Evolutionary conservation across 1,140 invertebrate species (phyloP).

Genomic region (Drosophila nigromelanica): DNA sequence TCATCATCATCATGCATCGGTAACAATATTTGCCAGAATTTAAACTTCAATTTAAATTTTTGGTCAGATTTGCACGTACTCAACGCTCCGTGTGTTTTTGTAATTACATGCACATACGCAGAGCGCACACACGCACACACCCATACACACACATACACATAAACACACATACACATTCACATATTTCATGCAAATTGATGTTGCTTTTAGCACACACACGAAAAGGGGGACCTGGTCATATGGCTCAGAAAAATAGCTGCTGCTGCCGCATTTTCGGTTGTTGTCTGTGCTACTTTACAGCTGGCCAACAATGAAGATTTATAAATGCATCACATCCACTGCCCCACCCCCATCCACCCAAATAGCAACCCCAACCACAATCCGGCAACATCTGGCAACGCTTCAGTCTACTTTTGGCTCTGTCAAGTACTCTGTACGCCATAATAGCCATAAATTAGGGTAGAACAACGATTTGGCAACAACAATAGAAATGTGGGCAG

Average conservation of each 20-base stretch:
- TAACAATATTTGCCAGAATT: constrained; percentile 77
- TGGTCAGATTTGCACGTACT: constrained; percentile 83
- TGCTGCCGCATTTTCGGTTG: constrained; percentile 58
- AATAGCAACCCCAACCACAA: not conserved
- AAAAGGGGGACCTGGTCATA: constrained; percentile 23
- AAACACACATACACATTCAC: constrained; percentile 5
- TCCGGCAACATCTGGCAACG: constrained; percentile 30
- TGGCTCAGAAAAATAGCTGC: constrained; percentile 51
- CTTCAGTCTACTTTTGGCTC: constrained; percentile 36
- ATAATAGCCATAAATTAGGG: constrained; percentile 79
- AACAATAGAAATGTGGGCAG: constrained; percentile 58
- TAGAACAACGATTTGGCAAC: constrained; percentile 68
- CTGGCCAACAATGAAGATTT: constrained; percentile 78
- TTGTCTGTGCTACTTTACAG: constrained; percentile 77
- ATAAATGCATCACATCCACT: constrained; percentile 52
- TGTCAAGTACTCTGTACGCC: constrained; percentile 56
- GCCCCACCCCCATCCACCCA: constrained; percentile 19
- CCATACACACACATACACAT: constrained; percentile 15
- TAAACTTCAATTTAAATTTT: constrained; percentile 83
- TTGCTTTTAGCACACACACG: constrained; percentile 68
- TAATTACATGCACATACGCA: constrained; percentile 70
- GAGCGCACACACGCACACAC: constrained; percentile 21
- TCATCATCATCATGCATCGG: constrained; percentile 55
- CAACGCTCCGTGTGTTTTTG: constrained; percentile 70
- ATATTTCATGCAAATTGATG: constrained; percentile 79